phyloP scores from a whole-genome alignment of 2,888 invertebrate genomes.

The Metopia argyrocephala region DNA sequence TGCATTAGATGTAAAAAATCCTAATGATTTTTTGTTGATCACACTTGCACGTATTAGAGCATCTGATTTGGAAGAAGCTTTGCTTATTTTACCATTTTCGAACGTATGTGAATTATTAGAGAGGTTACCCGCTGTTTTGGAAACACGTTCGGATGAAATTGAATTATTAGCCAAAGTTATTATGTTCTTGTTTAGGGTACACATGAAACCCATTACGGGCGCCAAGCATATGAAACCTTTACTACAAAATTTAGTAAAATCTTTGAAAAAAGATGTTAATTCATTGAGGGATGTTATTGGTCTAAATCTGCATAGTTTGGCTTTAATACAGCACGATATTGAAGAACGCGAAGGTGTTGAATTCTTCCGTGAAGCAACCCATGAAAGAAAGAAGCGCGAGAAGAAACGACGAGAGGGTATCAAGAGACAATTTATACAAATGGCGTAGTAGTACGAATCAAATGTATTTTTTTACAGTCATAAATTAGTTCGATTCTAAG shows the following conservation, averaged over 20 bases:
- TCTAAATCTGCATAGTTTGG: conserved; percentile 90
- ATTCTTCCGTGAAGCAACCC: conserved; percentile 87
- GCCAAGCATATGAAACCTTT: conserved; percentile 82
- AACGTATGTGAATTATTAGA: conserved; percentile 88
- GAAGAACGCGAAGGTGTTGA: conserved; percentile 87
- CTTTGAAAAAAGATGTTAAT: conserved; percentile 71
- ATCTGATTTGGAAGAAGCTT: conserved; percentile 94
- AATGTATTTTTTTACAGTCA: neutral
- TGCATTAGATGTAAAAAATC: conserved; percentile 85
- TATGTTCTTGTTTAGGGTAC: conserved; percentile 86
- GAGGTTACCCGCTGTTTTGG: conserved; percentile 84
- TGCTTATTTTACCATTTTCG: conserved; percentile 91
- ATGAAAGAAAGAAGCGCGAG: conserved; percentile 82
- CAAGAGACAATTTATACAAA: conserved; percentile 72
- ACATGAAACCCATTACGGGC: conserved; percentile 88
- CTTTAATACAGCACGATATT: conserved; percentile 86
- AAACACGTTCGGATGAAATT: conserved; percentile 83
- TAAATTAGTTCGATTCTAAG: conserved; percentile 17
- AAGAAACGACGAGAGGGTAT: conserved; percentile 76
- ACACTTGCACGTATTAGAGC: conserved; percentile 88
- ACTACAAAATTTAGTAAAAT: conserved; percentile 70
- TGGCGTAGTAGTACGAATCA: conserved; percentile 65
- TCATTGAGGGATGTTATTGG: conserved; percentile 87
- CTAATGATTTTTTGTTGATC: conserved; percentile 89
- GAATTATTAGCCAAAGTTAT: conserved; percentile 89